Percentiles rank a stretch among this genome's conserved stretches.
Conservation (phyloP, 2,888 invertebrate species). For the Amphipoea oculea region DNA sequence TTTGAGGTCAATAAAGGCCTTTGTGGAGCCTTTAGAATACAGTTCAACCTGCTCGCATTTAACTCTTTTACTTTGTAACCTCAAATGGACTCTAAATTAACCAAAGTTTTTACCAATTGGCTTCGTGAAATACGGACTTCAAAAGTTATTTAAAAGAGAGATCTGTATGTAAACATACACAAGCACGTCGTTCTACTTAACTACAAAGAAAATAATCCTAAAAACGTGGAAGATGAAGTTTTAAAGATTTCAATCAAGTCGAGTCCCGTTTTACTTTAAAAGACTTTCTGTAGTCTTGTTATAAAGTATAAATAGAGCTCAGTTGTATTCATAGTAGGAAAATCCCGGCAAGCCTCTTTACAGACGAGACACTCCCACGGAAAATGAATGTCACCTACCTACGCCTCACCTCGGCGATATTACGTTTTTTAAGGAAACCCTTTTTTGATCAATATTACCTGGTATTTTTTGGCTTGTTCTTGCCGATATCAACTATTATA, state of each 20-base stretch:
- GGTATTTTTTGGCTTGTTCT: conserved; percentile 41
- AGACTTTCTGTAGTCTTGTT: conserved; percentile 68
- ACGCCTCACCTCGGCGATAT: conserved; percentile 58
- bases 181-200: conserved; percentile 2
- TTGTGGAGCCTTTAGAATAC: conserved; percentile 38
- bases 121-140: conserved; percentile 7
- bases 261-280: conserved; percentile 64
- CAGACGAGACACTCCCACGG: conserved; percentile 65
- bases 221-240: conserved; percentile 57
- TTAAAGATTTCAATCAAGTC: conserved; percentile 70
- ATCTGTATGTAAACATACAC: conserved; percentile 16
- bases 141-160: conserved; percentile 10
- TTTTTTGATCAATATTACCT: conserved; percentile 47
- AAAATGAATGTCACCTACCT: conserved; percentile 69
- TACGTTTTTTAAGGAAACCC: conserved; percentile 60
- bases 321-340: conserved; percentile 68
- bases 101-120: conserved; percentile 14
- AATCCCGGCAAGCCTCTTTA: conserved; percentile 69
- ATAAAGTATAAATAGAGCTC: conserved; percentile 71
- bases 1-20: conserved; percentile 55
- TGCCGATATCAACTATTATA: conserved; percentile 37
- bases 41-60: conserved; percentile 30
- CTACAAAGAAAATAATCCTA: conserved; percentile 35
- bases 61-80: conserved; percentile 46
- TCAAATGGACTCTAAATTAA: conserved; percentile 44